These are phyloP conservation scores for Drosophila pseudotalamancana DNA, from an alignment of 2,888 invertebrate genomes.

Conservation along the genomic window DNA sequence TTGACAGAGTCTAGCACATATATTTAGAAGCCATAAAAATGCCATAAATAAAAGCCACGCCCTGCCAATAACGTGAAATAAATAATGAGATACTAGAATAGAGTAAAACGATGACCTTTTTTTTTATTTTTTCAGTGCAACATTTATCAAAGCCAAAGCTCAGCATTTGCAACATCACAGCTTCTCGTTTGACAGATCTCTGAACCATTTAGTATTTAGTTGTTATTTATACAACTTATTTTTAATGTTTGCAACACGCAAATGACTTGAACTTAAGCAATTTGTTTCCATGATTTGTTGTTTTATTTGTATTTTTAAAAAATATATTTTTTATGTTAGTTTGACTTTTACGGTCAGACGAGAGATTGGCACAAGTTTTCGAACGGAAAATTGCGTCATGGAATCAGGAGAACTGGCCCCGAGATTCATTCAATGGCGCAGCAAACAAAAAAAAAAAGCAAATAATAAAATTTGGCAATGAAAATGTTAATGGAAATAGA, in stretches of 20 bases:
- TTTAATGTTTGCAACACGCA: slow-evolving; percentile 49
- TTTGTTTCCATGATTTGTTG: slow-evolving; percentile 27
- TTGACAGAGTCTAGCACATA: not conserved
- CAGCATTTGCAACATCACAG: slow-evolving; percentile 12
- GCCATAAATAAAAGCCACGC: not conserved
- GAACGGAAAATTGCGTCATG: slow-evolving; percentile 39
- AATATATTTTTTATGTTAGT: slow-evolving; percentile 28
- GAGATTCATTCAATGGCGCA: slow-evolving; percentile 6
- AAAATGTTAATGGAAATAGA: slow-evolving; percentile 18
- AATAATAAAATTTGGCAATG: slow-evolving; percentile 41
- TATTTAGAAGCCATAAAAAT: slow-evolving; percentile 9
- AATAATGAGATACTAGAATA: slow-evolving; percentile 19
- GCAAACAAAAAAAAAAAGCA: no score
- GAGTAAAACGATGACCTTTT: slow-evolving; percentile 12
- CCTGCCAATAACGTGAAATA: not conserved
- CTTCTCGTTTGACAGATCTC: slow-evolving; percentile 54
- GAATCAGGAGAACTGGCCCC: not conserved
- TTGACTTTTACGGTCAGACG: slow-evolving; percentile 36
- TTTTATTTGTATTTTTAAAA: slow-evolving; percentile 21
- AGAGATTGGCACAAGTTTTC: slow-evolving; percentile 35
- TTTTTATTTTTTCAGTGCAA: slow-evolving; percentile 17
- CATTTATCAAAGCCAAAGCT: not conserved
- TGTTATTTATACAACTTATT: slow-evolving; percentile 1
- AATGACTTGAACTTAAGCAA: slow-evolving; percentile 63
- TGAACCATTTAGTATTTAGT: slow-evolving; percentile 38